Base-by-base conservation (phyloP, 2,888 invertebrate genomes). In the Drosophila emarginata region DNA sequence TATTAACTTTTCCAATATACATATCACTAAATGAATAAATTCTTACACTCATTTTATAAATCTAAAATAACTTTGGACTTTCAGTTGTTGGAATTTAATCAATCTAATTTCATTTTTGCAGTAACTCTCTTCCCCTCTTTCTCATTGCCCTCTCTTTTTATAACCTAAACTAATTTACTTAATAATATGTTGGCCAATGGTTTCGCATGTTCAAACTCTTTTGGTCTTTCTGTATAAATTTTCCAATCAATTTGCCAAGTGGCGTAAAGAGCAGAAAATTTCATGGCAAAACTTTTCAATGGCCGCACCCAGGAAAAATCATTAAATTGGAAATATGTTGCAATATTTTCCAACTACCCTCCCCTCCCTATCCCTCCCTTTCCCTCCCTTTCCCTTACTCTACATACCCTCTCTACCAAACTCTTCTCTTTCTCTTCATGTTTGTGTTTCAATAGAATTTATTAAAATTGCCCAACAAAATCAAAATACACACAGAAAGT, bases 231-330 rank as follows among this genome's bases (percentile, higher is more conserved):
- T 21, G 62, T 37, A 28, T 50, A 61, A 37, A 75, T 75, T 72
- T 84, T 77, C 67, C 74, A 78, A 80, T 86, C 72, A 76, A 78
- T 71, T 80, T 78, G 61, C 68, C 61, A 36, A 40, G 67, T 52
- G 39, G 39, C 50, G 61, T 65, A 36, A 26, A 53, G 15, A 12
- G 36, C 36, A 64, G 56, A 26, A 82, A 80, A 68, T 78, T 78
- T 54, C 64, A 73, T 69, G 66, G 68, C 5, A 53, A 76, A 84
- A 80, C 66, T 80, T 85, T 79, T 57, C 45, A 45, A 45, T 45
- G 45, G 40, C 50, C 36, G 40, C 64, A 40, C 14, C 28, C 52
- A 45, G 51, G 64, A 71, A 26, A 53, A 57, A 57, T 12, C 62
- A 64, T 40, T 37, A 64, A 71, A 57, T 39, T 57, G 45, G 3